A percentile compares a stretch with the other conserved stretches of the same genome.
Evolutionary conservation across 2,113 vertebrate species (phyloP).

Genomic region (Corythaixoides concolor): DNA sequence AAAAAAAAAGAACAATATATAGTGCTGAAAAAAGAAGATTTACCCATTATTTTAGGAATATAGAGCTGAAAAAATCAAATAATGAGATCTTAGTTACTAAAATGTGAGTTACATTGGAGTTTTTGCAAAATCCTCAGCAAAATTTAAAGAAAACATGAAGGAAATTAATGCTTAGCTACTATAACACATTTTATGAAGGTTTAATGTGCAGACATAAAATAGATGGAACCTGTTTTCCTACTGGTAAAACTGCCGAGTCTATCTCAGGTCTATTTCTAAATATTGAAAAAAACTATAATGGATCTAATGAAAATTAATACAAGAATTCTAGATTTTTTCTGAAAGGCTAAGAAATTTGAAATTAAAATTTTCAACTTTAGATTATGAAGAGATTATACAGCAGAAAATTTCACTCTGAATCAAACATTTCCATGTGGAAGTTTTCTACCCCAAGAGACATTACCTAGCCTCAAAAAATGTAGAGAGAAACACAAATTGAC

Average conservation of each 20-base stretch:
- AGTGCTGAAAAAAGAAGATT: neutral
- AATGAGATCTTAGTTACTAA: neutral
- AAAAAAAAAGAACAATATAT: neutral
- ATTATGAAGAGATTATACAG: neutral
- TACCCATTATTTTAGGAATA: neutral
- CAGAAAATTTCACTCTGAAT: neutral
- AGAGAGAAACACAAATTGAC: neutral
- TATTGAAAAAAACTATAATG: fast-evolving
- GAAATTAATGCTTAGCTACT: neutral
- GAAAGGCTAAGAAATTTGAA: neutral
- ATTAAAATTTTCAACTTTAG: neutral
- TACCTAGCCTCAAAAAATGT: neutral
- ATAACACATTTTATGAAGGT: neutral
- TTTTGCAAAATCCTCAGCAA: neutral
- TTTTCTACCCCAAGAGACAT: neutral
- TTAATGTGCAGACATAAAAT: neutral
- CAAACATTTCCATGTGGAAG: neutral
- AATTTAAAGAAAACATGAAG: neutral
- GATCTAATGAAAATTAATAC: neutral
- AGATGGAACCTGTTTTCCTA: neutral
- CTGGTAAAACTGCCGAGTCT: neutral
- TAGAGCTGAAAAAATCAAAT: neutral
- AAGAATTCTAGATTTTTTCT: neutral
- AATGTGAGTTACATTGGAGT: neutral
- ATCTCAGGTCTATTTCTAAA: neutral